A percentile compares a stretch with the other conserved stretches of the same genome.
Evolutionary conservation across 2,113 vertebrate genomes (phyloP).

Genomic region (Chlamydotis undulata): DNA sequence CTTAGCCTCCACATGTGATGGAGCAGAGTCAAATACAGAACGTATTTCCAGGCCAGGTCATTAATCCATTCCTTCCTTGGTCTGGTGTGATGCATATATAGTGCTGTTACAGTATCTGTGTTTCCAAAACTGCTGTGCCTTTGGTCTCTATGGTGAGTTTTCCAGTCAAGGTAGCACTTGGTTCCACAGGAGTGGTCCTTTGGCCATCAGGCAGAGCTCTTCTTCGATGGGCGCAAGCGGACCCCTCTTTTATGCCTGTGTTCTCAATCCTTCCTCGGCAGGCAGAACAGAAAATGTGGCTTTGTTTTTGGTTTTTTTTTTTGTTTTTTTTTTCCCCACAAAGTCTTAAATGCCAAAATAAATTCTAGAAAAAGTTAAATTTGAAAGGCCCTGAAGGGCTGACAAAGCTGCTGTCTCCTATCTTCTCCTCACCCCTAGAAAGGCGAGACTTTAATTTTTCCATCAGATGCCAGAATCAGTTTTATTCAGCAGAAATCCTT

Average conservation of each 20-base stretch:
- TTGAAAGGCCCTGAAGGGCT: neutral
- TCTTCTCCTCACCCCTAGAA: neutral
- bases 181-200: neutral
- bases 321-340: neutral
- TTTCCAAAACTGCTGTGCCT: neutral
- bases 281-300: neutral
- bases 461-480: neutral
- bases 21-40: neutral
- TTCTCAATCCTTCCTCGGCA: neutral
- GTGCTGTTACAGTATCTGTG: neutral
- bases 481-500: constrained; percentile 32
- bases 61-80: neutral
- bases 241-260: neutral
- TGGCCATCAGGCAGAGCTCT: neutral
- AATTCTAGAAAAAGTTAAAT: neutral
- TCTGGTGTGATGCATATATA: neutral
- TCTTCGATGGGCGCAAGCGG: rapidly evolving
- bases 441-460: neutral
- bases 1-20: neutral
- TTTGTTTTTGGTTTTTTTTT: neutral
- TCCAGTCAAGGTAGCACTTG: neutral
- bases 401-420: neutral
- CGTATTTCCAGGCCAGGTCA: neutral
- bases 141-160: neutral
- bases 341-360: neutral